Evolutionary conservation across 1,140 invertebrate species (phyloP), one percentile per base, ranked within the genome.

Genomic region (Marisa cornuarietis): DNA sequence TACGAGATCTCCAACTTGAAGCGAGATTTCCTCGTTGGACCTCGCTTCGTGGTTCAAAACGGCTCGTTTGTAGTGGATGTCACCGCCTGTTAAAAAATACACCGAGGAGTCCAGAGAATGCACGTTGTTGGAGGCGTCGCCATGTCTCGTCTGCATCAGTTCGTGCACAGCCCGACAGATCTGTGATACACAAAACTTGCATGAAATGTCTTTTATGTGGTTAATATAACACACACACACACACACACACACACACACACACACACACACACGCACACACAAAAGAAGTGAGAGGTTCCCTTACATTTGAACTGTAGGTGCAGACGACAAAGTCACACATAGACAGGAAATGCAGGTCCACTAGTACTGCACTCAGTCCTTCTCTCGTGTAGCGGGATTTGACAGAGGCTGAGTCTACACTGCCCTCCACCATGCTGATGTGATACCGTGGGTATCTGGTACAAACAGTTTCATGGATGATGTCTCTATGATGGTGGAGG

Each of bases 81-180:
- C 96, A 92, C 99, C 97, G 4, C 97, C 97, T 24, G 97, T 97
- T 42, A 42, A 42, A 90, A 96, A 99, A 91, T 99, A 99, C 91
- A 98, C 99, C 85, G 98, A 96, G 90, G 99, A 97, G 91, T 99
- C 98, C 51, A 99, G 92, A 5, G 97, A 98, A 82, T 94, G 93
- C 90, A 97, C 98, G 74, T 93, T 93, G 83, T 94, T 90, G 0
- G 96, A 94, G 0, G 96, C 96, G 92, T 99, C 97, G 20, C 94
- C 93, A 85, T 96, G 94, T 84, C 95, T 93, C 1, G 95, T 95
- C 91, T 98, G 97, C 96, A 99, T 99, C 77, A 99, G 94, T 92
- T 99, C 98, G 91, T 99, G 99, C 0, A 97, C 97, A 7, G 99
- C 94, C 26, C 97, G 94, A 88, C 97, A 99, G 31, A 99, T 96